Evolutionary conservation across 2,113 vertebrate genomes (phyloP).

Genomic region (Myocastor coypus): DNA sequence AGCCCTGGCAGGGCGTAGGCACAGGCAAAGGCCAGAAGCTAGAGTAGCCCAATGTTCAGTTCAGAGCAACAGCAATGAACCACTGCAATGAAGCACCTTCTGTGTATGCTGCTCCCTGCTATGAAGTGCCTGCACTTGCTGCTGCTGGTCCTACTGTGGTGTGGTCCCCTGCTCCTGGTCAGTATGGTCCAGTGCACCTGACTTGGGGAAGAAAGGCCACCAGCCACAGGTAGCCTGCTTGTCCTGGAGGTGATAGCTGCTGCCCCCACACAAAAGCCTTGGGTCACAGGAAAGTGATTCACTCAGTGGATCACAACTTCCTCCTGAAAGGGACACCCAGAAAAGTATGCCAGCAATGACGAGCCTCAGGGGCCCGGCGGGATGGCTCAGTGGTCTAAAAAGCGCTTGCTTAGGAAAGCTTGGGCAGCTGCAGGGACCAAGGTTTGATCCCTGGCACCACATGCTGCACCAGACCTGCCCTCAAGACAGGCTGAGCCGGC

Average conservation of each 20-base stretch:
- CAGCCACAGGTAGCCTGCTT: not conserved
- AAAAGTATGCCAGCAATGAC: not conserved
- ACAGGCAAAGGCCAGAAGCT: not conserved
- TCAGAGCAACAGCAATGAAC: rapidly evolving
- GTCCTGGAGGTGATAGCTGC: not conserved
- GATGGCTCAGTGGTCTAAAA: too few relatives aligned
- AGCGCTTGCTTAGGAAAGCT: too few relatives aligned
- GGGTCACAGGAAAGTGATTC: not conserved
- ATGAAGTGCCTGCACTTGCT: not conserved
- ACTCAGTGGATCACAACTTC: not conserved
- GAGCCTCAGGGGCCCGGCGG: too few relatives aligned
- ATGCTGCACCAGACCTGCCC: too few relatives aligned
- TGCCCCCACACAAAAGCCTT: not conserved
- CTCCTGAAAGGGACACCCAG: not conserved
- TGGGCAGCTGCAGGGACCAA: too few relatives aligned
- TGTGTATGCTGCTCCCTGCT: not conserved
- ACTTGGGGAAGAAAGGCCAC: not conserved
- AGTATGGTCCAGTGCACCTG: too few relatives aligned
- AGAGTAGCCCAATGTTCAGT: not conserved
- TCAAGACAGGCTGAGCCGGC: too few relatives aligned
- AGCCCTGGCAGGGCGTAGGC: not conserved
- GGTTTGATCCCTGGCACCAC: too few relatives aligned
- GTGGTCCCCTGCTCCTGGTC: not conserved
- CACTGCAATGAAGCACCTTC: not conserved
- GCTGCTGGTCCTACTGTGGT: not conserved